Conservation (phyloP, 2,888 invertebrate species). For the Agrenia bidenticulata region DNA sequence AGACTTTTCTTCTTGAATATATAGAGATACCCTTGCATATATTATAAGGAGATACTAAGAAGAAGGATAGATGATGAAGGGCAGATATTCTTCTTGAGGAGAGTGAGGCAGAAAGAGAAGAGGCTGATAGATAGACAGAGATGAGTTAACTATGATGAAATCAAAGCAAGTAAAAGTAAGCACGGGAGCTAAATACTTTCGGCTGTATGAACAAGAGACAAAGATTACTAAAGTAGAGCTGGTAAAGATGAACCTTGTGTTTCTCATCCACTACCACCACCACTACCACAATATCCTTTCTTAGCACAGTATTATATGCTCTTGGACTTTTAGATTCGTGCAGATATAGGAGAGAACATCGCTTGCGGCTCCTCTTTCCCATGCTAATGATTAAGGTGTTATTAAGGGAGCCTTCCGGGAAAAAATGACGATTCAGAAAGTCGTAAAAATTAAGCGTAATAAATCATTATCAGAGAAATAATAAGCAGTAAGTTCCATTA, state of each 20-base stretch:
- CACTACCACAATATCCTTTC: neutral
- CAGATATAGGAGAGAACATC: constrained; percentile 20
- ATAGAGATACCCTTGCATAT: no score
- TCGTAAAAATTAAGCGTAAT: constrained; percentile 48
- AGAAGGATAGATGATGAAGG: neutral
- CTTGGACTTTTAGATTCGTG: neutral
- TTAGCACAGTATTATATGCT: no score
- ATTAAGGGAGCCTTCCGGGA: constrained; percentile 41
- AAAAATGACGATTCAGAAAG: constrained; percentile 35
- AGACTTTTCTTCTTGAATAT: neutral
- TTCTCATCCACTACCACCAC: neutral
- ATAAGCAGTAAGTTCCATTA: constrained; percentile 34
- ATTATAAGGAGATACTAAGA: no score
- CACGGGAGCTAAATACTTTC: neutral
- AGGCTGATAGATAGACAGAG: neutral
- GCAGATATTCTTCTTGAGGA: neutral
- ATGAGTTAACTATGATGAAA: neutral
- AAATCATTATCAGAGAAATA: constrained; percentile 50
- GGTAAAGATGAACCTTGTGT: no score
- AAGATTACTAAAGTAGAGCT: neutral
- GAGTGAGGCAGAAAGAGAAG: constrained; percentile 3
- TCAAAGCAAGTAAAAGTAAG: constrained; percentile 5
- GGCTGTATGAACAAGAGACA: constrained; percentile 9
- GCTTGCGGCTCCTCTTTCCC: constrained; percentile 29
- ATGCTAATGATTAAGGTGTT: constrained; percentile 51